phyloP scores from a whole-genome alignment of 2,888 invertebrate species.

The Xylocampa areola region DNA sequence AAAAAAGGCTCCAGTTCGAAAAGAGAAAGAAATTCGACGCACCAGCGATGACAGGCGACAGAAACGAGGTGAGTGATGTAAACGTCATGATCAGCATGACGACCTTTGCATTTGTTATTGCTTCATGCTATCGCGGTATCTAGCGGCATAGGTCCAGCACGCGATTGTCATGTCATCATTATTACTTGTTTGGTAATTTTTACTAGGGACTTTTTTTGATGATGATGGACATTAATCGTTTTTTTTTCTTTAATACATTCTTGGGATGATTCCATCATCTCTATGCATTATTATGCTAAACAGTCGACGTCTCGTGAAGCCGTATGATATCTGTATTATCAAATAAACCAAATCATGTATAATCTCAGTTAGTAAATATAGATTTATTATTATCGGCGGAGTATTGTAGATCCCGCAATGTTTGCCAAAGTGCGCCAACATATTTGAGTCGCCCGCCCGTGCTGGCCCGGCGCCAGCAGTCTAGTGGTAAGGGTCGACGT shows the following conservation, averaged over 20 bases:
- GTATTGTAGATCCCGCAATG: slow-evolving; percentile 59
- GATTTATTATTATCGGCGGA: slow-evolving; percentile 65
- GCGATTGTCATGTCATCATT: slow-evolving; percentile 52
- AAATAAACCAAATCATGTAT: slow-evolving; percentile 50
- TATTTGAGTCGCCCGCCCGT: slow-evolving; percentile 45
- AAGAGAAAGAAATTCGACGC: slow-evolving; percentile 76
- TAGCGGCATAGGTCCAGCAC: slow-evolving; percentile 61
- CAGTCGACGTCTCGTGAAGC: slow-evolving; percentile 8
- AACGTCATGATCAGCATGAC: slow-evolving; percentile 9
- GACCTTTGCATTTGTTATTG: slow-evolving; percentile 42
- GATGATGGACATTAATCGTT: too few species aligned
- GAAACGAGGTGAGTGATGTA: slow-evolving; percentile 75
- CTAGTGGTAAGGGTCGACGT: slow-evolving; percentile 44
- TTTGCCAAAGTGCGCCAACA: slow-evolving; percentile 62
- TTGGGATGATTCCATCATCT: too few species aligned
- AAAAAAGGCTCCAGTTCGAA: slow-evolving; percentile 65
- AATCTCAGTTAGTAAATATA: slow-evolving; percentile 64
- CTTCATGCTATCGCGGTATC: slow-evolving; percentile 32
- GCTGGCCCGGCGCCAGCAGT: slow-evolving; percentile 55
- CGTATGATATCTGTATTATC: slow-evolving; percentile 44
- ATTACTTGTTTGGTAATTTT: slow-evolving; percentile 24
- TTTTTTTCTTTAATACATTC: not conserved
- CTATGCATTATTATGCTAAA: too few species aligned
- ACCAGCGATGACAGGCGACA: slow-evolving; percentile 79
- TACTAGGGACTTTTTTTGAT: not conserved